Conservation (phyloP, 2,797 vertebrate species). For the Acipenser transmontanus region DNA sequence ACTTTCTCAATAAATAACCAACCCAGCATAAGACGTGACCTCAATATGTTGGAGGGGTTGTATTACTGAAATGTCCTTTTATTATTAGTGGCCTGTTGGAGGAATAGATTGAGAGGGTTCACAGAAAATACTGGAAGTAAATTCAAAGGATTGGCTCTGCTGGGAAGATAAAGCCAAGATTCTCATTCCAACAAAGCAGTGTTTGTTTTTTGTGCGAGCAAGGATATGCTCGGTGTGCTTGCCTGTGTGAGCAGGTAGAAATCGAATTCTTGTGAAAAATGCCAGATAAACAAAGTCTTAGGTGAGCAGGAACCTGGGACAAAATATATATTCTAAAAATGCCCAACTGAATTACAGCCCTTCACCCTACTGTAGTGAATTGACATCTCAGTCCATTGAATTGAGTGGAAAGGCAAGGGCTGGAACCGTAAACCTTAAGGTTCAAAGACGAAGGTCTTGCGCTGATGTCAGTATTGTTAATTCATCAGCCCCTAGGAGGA, state of each 20-base stretch:
- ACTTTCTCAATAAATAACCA: not conserved
- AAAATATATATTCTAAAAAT: not conserved
- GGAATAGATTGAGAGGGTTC: not conserved
- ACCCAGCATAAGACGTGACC: not conserved
- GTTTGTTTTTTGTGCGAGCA: not conserved
- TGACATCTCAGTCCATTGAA: no score
- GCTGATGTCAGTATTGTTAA: no score
- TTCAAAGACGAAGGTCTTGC: no score
- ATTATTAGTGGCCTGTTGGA: not conserved
- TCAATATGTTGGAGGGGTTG: not conserved
- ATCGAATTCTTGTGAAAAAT: not conserved
- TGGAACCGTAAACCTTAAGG: no score
- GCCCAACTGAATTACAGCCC: no score
- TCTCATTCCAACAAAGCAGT: slow-evolving; percentile 2
- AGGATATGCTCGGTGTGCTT: not conserved
- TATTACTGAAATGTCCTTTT: not conserved
- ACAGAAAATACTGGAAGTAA: not conserved
- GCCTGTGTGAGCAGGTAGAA: not conserved
- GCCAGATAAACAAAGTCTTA: not conserved
- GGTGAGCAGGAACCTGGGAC: not conserved
- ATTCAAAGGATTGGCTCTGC: not conserved
- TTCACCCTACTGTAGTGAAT: no score
- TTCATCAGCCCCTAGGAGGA: no score
- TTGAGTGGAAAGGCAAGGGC: no score
- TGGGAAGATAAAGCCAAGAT: not conserved